Base-by-base conservation (phyloP, 2,888 invertebrate genomes). In the Aspidiotus destructor region DNA sequence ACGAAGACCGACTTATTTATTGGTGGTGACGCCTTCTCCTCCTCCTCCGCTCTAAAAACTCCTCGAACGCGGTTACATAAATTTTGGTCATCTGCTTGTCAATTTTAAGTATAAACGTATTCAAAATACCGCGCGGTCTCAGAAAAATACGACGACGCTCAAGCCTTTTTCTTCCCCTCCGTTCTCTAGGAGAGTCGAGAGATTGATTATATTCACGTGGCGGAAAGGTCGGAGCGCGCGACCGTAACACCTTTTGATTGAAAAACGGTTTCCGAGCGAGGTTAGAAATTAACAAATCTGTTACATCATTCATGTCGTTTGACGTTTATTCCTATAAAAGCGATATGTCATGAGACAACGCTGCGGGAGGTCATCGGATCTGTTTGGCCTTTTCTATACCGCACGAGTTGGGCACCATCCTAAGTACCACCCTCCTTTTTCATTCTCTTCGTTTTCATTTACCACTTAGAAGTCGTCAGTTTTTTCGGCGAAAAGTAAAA, bases 201-300 rank as follows among this genome's bases (percentile, higher is more conserved):
- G 48, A 57, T 57, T 57, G 57, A 57, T 57, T n/a, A 16, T 13
- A 57, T 57, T 57, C 57, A 57, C 57, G 57, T 57, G 57, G 16
- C 57, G 10, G 15, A 57, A 57, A 57, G 57, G 57, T 57, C 57
- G 15, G 17, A 57, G 16, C 57, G 57, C 57, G 16, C 57, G 57
- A 57, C 57, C 17, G 28, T 28, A 28, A 28, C 28, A 57, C 17
- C 17, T 17, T 57, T 11, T 57, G 16, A 57, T 17, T 17, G 17
- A 17, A n/a, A 57, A 57, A 57, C 10, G 57, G 17, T 57, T 16
- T 57, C 57, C 57, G 11, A 28, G 17, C 57, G 57, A 57, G 15
- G 57, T 16, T 17, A 57, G 17, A 57, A 57, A 57, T 57, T 57
- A 57, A 57, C 57, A 57, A 57, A 57, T 57, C 57, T 57, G 57